These are phyloP conservation scores for Porites evermanni DNA, from an alignment of 92 coral and sea anemone species.

Conservation along the genomic window DNA sequence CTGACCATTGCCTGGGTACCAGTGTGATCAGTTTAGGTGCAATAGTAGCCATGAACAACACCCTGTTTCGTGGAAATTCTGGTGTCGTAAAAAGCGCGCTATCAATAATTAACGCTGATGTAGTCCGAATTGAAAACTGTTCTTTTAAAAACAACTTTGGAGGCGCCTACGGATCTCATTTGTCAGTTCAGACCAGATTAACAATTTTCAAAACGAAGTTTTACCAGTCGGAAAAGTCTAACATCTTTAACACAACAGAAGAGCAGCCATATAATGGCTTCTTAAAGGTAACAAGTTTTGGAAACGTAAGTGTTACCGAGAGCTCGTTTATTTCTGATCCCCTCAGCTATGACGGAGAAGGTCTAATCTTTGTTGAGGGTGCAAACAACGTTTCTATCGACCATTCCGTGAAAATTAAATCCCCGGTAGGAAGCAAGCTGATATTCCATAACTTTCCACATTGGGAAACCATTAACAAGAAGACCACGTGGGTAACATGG, in stretches of 20 bases:
- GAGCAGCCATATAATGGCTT: constrained; percentile 22
- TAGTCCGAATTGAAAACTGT: constrained; percentile 2
- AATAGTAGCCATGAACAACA: neutral
- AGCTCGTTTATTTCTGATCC: constrained; percentile 33
- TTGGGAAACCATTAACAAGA: neutral
- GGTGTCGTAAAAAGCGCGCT: constrained; percentile 13
- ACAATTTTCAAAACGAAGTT: constrained; percentile 9
- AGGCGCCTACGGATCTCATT: constrained; percentile 14
- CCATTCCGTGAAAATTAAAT: constrained; percentile 12
- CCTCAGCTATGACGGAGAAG: neutral
- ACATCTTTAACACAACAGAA: neutral
- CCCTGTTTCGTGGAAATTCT: constrained; percentile 21
- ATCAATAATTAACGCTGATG: neutral
- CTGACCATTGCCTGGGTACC: fast-evolving
- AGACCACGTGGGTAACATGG: neutral
- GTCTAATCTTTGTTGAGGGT: constrained; percentile 27
- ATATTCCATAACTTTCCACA: constrained; percentile 21
- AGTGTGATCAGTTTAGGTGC: neutral
- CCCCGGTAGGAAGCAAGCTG: constrained; percentile 21
- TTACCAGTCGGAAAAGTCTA: constrained; percentile 11
- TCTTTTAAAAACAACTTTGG: constrained; percentile 20
- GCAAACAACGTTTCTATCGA: constrained; percentile 5
- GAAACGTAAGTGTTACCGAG: neutral
- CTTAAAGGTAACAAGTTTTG: constrained; percentile 23
- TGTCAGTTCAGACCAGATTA: constrained; percentile 10